phyloP scores from a whole-genome alignment of 2,113 vertebrate species.

The Neogobius melanostomus region DNA sequence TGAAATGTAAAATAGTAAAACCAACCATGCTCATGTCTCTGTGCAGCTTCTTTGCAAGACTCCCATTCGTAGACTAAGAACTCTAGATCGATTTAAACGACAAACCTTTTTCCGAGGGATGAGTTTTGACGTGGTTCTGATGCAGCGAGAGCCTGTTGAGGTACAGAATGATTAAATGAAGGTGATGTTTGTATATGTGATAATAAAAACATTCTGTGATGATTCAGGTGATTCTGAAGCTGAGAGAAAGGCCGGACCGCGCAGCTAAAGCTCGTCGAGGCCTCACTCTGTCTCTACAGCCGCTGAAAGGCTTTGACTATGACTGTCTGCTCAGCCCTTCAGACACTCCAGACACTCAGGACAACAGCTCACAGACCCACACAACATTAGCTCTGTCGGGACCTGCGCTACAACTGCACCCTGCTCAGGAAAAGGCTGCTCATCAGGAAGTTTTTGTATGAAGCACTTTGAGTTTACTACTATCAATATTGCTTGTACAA shows the following conservation, averaged over 20 bases:
- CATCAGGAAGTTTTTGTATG: constrained; percentile 69
- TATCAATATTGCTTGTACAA: constrained; percentile 34
- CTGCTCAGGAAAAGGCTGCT: constrained; percentile 49
- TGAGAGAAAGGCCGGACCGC: constrained; percentile 69
- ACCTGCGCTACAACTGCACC: constrained; percentile 22
- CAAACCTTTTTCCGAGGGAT: constrained; percentile 89
- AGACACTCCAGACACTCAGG: constrained; percentile 48
- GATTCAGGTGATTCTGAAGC: constrained; percentile 73
- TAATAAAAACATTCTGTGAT: not conserved
- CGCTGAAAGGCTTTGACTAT: constrained; percentile 86
- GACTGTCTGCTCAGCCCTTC: constrained; percentile 72
- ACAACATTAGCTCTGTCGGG: constrained; percentile 31
- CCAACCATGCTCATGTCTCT: not conserved
- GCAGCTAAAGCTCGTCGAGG: constrained; percentile 73
- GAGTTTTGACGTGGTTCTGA: constrained; percentile 85
- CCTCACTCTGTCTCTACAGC: constrained; percentile 63
- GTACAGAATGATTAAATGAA: constrained; percentile 36
- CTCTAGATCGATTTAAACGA: constrained; percentile 86
- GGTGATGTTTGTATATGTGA: not conserved
- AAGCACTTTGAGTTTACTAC: constrained; percentile 32
- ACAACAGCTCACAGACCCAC: constrained; percentile 14
- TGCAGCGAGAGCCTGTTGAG: constrained; percentile 86
- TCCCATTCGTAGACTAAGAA: constrained; percentile 81
- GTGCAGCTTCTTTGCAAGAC: constrained; percentile 89
- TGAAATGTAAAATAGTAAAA: not conserved